Base-by-base conservation (phyloP, 2,888 invertebrate species). In the Stenodema calcarata region DNA sequence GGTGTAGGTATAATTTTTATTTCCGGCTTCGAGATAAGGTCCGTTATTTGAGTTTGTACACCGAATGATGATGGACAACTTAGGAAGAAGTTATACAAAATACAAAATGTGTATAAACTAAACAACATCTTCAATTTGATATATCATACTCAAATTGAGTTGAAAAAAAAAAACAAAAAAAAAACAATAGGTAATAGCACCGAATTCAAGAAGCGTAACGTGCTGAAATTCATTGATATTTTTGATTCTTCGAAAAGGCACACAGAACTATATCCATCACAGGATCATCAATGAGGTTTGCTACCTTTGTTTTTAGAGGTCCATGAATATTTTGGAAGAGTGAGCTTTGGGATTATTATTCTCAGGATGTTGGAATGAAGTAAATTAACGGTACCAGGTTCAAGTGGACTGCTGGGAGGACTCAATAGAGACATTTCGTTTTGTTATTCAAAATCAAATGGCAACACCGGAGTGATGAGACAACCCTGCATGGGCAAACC, bases 191-290 rank as follows among this genome's bases (percentile, higher is more conserved):
- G n/a, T 12, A 35, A 41, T 81, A 81, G 81, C 81, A 81, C 81
- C 81, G 30, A 54, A 79, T 79, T 44, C 79, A 44, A 44, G 23
- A 79, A 79, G 81, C 30, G 81, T 62, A 30, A 23, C 30, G 35
- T 54, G 62, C 81, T 50, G 16, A 16, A 76, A 41, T 41, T 70
- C 70, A 70, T 41, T 12, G 75, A 76, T 35, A 75, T 76, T 76
- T 79, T 54, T 54, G 81, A 81, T 81, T 81, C 30, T 54, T 42
- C 47, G 42, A 54, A 35, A 81, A 81, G 81, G 81, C 81, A 81
- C 81, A 50, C 28, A 62, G 50, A 18, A 41, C 1, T 41, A 76
- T 11, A 76, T 76, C 75, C 41, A 76, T 76, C 75, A 76, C 75
- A 76, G 75, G 28, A 70, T 27, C 30, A 14, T n/a, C 69, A 69